phyloP scores from a whole-genome alignment of 2,888 invertebrate genomes.

The Drosophila barbarae region DNA sequence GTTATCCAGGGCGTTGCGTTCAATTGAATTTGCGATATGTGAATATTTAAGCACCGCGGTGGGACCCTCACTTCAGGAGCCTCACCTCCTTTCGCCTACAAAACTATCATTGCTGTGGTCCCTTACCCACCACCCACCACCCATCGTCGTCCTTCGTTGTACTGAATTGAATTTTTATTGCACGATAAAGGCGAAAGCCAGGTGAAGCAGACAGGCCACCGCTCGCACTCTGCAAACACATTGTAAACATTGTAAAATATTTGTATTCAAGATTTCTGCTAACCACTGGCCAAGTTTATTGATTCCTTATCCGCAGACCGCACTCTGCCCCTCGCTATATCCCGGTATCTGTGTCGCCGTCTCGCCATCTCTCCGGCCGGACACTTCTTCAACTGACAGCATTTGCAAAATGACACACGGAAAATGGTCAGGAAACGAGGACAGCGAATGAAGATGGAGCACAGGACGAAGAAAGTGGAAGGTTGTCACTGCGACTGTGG shows the following conservation, averaged over 20 bases:
- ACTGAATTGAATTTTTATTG: constrained; percentile 73
- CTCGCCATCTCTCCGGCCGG: constrained; percentile 38
- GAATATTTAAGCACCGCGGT: constrained; percentile 72
- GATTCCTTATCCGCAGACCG: constrained; percentile 46
- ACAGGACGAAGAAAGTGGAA: constrained; percentile 8
- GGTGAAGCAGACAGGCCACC: constrained; percentile 46
- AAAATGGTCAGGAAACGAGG: constrained; percentile 41
- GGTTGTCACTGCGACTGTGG: constrained; percentile 14
- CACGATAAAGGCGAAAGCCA: constrained; percentile 64
- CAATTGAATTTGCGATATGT: constrained; percentile 74
- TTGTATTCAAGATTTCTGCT: constrained; percentile 61
- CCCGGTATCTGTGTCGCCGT: constrained; percentile 20
- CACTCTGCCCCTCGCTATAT: constrained; percentile 1
- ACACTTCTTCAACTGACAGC: constrained; percentile 56
- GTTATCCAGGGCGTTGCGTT: constrained; percentile 64
- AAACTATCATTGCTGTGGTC: constrained; percentile 57
- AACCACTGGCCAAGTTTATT: constrained; percentile 64
- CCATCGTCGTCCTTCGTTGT: constrained; percentile 17
- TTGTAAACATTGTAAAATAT: constrained; percentile 68
- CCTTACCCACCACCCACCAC: not conserved
- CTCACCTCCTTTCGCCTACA: constrained; percentile 43
- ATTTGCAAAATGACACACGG: constrained; percentile 63
- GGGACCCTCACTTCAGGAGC: constrained; percentile 47
- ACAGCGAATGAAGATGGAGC: constrained; percentile 20
- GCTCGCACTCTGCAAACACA: constrained; percentile 27